Evolutionary conservation across 2,113 vertebrate species (phyloP).

Genomic region (Clupea harengus): DNA sequence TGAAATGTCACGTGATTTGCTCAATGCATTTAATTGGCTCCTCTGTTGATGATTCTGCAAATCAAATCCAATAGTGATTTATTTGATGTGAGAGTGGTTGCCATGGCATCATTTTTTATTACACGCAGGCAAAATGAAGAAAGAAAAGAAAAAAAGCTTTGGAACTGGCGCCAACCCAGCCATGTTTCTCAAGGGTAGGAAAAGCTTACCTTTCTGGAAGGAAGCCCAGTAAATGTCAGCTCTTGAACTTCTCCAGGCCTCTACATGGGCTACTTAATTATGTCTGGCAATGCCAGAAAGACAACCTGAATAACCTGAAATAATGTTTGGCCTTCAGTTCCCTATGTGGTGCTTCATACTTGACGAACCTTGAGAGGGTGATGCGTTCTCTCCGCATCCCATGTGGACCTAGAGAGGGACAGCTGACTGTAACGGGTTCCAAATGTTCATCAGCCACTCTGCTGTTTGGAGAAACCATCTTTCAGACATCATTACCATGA

Average conservation of each 20-base stretch:
- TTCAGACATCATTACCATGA: conserved; percentile 18
- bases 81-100: conserved; percentile 2
- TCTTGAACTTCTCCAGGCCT: conserved; percentile 4
- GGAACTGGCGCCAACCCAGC: conserved; percentile 20
- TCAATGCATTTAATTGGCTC: conserved; percentile 7
- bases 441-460: not conserved
- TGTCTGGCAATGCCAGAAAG: conserved; percentile 2
- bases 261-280: conserved; percentile 2
- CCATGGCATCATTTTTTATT: conserved; percentile 1
- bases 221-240: conserved; percentile 10
- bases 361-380: conserved; percentile 6
- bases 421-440: conserved; percentile 46
- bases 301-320: conserved; percentile 16
- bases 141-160: conserved; percentile 1
- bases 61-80: not conserved
- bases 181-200: conserved; percentile 21
- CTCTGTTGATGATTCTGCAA: not conserved
- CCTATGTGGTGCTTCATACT: not conserved
- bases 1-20: conserved; percentile 4
- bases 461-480: conserved; percentile 17
- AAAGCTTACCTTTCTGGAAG: conserved; percentile 20
- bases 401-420: not conserved
- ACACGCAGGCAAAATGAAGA: conserved; percentile 1
- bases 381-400: not conserved
- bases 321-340: not conserved